Evolutionary conservation across 2,888 invertebrate genomes (phyloP).

Genomic region (Xanthia togata): DNA sequence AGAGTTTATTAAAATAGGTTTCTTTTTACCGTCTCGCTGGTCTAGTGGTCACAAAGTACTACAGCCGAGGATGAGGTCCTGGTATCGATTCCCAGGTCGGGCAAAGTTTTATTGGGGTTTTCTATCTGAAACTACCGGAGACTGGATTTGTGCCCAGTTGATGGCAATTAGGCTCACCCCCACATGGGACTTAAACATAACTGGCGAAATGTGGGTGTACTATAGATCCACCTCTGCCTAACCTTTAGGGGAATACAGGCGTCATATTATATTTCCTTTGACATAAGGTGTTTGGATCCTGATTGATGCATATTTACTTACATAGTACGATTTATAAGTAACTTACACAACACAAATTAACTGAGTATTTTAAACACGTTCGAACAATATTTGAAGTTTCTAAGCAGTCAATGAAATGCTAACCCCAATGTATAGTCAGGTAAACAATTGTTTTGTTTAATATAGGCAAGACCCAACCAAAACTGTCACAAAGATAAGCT

Average conservation of each 20-base stretch:
- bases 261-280: neutral
- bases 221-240: no score
- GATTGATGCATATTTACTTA: neutral
- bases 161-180: no score
- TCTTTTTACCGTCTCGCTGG: neutral
- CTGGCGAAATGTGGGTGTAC: no score
- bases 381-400: neutral
- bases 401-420: neutral
- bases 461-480: neutral
- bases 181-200: no score
- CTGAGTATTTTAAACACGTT: neutral
- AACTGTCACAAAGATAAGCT: constrained; percentile 20
- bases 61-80: no score
- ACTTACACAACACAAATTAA: neutral
- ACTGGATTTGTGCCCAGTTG: no score
- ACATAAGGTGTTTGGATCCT: neutral
- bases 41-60: no score
- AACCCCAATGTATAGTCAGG: neutral
- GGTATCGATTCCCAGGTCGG: no score
- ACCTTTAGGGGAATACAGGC: no score
- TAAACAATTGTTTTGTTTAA: neutral
- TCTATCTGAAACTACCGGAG: no score
- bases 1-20: constrained; percentile 30
- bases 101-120: no score
- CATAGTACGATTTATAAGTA: neutral